Evolutionary conservation across 2,113 vertebrate species (phyloP), one percentile per base, ranked within the genome.

Genomic region (Phrynosoma blainvillii): DNA sequence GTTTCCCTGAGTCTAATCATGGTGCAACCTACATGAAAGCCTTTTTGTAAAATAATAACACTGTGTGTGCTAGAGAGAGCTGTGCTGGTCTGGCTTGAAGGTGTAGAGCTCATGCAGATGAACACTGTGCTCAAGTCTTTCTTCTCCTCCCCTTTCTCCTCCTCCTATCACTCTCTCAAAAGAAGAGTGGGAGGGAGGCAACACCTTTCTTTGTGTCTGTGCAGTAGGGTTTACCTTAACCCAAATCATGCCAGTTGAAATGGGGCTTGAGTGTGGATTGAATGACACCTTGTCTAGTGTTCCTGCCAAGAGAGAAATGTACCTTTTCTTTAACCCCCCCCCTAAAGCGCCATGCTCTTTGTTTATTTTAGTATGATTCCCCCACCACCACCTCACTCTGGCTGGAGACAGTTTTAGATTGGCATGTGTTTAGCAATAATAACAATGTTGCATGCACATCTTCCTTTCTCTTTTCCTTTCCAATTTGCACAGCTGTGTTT

Each of bases 51-150:
- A 88, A 32, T 23, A 62, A 20, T 92, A 30, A 88, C 12, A 87
- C 91, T 77, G 79, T 94, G 85, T 81, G 13, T 84, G 27, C 66
- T 75, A 32, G 92, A 94, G 93, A 92, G 90, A 92, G 92, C 92
- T 93, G 89, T 77, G 85, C 86, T 89, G 86, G 62, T 81, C 83
- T 40, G 20, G 90, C 83, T 84, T 87, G 0, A 8, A 94, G 76
- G 85, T 86, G 90, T 79, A 88, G 93, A 90, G 27, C 84, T 89
- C 82, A 93, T 96, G 92, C 90, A 92, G 68, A 79, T 90, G 86
- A 94, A 84, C 40, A 40, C 21, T 30, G 90, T 84, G 82, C 54
- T 77, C 71, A 54, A 83, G 73, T 68, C 80, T 71, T 78, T 78
- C 81, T 88, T 78, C 74, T 89, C 82, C 56, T 75, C 84, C 73